Percentiles rank a stretch among this genome's conserved stretches.
phyloP scores from a whole-genome alignment of 2,797 vertebrate species.

The Sebastes nivosus region DNA sequence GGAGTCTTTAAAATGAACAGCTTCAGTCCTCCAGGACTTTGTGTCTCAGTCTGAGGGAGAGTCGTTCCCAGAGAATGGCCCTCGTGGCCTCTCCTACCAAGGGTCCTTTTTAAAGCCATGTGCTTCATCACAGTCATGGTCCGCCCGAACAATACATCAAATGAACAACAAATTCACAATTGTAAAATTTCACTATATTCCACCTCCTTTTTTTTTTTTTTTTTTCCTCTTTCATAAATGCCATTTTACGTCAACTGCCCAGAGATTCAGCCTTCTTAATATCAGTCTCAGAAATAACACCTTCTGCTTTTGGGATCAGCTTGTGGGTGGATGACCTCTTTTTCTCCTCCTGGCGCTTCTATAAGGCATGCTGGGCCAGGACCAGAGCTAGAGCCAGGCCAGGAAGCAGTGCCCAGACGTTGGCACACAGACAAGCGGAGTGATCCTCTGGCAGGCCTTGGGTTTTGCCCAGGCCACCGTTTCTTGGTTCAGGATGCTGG shows the following conservation, averaged over 20 bases:
- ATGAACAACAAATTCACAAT: conserved; percentile 72
- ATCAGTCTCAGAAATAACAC: conserved; percentile 74
- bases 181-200: conserved; percentile 51
- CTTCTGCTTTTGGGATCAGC: conserved; percentile 78
- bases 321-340: conserved; percentile 78
- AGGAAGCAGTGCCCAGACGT: conserved; percentile 72
- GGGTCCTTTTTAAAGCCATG: conserved; percentile 58
- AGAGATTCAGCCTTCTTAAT: conserved; percentile 66
- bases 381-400: conserved; percentile 73
- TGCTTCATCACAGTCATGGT: conserved; percentile 52
- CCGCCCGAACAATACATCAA: conserved; percentile 60
- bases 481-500: conserved; percentile 66
- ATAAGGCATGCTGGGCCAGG: conserved; percentile 79
- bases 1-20: conserved; percentile 65
- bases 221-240: conserved; percentile 53
- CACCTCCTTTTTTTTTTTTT: conserved; percentile 11
- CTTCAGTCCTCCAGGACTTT: conserved; percentile 44
- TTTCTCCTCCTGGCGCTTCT: conserved; percentile 71
- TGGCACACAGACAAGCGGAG: conserved; percentile 68
- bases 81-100: conserved; percentile 13
- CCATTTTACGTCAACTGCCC: conserved; percentile 58
- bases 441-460: conserved; percentile 61
- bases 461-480: conserved; percentile 51
- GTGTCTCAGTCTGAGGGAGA: conserved; percentile 39
- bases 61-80: conserved; percentile 35